These are phyloP conservation scores for Aeoliscus strigatus DNA, from an alignment of 2,797 vertebrate genomes.

Conservation along the genomic window DNA sequence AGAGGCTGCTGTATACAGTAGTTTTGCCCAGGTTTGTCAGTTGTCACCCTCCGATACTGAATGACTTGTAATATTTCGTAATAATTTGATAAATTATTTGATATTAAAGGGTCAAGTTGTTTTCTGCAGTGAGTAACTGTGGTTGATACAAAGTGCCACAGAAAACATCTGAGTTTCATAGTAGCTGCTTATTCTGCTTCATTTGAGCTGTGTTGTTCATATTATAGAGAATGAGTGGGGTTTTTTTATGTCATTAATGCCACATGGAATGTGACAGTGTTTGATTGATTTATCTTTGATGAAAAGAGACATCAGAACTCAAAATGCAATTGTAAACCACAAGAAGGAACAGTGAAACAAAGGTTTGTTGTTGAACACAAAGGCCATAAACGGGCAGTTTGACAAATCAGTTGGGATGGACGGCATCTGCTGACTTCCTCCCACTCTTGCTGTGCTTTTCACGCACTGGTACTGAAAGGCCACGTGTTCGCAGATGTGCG, in stretches of 20 bases:
- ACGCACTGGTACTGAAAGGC: not conserved
- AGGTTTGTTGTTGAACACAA: conserved; percentile 16
- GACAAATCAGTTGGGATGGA: conserved; percentile 1
- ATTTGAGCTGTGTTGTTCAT: not conserved
- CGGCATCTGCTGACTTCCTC: conserved; percentile 1
- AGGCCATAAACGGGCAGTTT: conserved; percentile 23
- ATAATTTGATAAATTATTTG: not conserved
- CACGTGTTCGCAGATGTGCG: not conserved
- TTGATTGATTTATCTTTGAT: not conserved
- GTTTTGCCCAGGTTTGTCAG: not conserved
- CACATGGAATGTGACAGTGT: no score
- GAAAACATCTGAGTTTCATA: not conserved
- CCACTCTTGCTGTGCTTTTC: not conserved
- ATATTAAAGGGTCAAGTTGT: not conserved
- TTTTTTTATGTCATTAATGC: not conserved
- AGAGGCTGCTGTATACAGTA: conserved; percentile 4
- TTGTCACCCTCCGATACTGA: not conserved
- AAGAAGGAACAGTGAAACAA: conserved; percentile 13
- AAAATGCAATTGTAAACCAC: not conserved
- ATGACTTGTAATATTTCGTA: not conserved
- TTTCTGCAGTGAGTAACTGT: not conserved
- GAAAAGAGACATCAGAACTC: not conserved
- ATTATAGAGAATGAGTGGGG: not conserved
- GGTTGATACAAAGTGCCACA: not conserved
- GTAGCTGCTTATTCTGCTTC: not conserved